Conservation (phyloP, 37 sponge, comb jelly and placozoan species). For the Petrosia ficiformis region DNA sequence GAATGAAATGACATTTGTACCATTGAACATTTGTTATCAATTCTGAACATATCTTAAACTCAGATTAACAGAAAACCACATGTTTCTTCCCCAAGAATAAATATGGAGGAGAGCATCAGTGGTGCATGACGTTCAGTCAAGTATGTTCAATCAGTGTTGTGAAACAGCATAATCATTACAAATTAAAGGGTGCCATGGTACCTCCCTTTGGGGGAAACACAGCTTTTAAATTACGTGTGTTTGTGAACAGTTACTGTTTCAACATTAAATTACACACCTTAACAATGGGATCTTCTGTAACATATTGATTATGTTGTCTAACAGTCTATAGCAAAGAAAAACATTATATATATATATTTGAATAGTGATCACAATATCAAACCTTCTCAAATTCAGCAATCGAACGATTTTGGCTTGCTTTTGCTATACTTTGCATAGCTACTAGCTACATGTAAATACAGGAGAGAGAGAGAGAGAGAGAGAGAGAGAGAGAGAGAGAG, state of each 20-base stretch:
- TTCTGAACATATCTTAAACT: too few relatives aligned
- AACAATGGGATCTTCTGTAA: constrained; percentile 77
- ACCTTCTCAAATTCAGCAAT: constrained; percentile 86
- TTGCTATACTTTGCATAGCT: constrained; percentile 90
- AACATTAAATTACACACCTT: constrained; percentile 36
- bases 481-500: too few relatives aligned
- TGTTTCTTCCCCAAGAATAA: too few relatives aligned
- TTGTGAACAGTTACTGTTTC: not conserved
- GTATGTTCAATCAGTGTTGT: too few relatives aligned
- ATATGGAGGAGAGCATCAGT: too few relatives aligned
- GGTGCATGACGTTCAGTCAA: too few relatives aligned
- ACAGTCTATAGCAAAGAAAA: constrained; percentile 33
- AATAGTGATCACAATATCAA: not conserved
- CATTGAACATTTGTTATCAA: too few relatives aligned
- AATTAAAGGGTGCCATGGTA: too few relatives aligned
- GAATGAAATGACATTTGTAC: too few relatives aligned
- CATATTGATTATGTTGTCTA: constrained; percentile 28
- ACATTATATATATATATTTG: not conserved
- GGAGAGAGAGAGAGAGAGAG: not conserved
- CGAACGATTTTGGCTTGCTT: constrained; percentile 85
- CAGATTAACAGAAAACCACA: too few relatives aligned
- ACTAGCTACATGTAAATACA: constrained; percentile 47
- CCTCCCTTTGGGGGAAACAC: too few relatives aligned
- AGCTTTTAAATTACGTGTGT: not conserved
- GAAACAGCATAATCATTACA: too few relatives aligned